Conservation (phyloP, 2,797 vertebrate species). For the Acipenser ruthenus region DNA sequence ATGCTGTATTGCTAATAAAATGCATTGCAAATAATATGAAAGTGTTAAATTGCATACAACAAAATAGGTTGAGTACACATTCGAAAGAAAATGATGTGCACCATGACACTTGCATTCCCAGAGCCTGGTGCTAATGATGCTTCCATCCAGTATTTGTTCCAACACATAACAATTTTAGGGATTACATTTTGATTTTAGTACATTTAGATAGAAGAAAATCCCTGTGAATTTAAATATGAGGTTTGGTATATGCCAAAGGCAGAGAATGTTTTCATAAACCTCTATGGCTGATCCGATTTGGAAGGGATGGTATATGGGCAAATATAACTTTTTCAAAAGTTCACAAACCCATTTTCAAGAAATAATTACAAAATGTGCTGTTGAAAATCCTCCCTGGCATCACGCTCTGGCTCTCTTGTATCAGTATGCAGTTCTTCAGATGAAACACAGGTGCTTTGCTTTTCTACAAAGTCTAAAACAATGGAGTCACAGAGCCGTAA, state of each 20-base stretch:
- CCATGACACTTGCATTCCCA: too few species aligned
- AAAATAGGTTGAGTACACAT: too few species aligned
- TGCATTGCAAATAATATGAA: too few species aligned
- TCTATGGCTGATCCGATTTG: conserved; percentile 1
- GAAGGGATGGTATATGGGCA: neutral
- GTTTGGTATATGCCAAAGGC: neutral
- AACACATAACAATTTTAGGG: too few species aligned
- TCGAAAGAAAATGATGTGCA: too few species aligned
- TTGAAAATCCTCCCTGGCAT: conserved; percentile 7
- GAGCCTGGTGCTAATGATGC: too few species aligned
- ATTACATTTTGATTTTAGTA: too few species aligned
- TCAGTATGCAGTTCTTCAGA: conserved; percentile 8
- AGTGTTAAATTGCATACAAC: too few species aligned
- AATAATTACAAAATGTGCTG: conserved; percentile 6
- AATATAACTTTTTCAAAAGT: neutral
- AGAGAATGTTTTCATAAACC: neutral
- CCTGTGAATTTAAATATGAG: too few species aligned
- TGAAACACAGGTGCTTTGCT: conserved; percentile 37
- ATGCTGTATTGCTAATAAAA: too few species aligned
- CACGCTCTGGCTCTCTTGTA: neutral
- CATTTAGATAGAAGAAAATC: too few species aligned
- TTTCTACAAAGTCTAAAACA: conserved; percentile 44
- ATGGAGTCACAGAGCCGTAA: conserved; percentile 52
- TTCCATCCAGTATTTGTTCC: too few species aligned
- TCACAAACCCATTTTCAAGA: neutral